These are phyloP conservation scores for Champsocephalus gunnari DNA, from an alignment of 2,797 vertebrate species.

Conservation along the genomic window DNA sequence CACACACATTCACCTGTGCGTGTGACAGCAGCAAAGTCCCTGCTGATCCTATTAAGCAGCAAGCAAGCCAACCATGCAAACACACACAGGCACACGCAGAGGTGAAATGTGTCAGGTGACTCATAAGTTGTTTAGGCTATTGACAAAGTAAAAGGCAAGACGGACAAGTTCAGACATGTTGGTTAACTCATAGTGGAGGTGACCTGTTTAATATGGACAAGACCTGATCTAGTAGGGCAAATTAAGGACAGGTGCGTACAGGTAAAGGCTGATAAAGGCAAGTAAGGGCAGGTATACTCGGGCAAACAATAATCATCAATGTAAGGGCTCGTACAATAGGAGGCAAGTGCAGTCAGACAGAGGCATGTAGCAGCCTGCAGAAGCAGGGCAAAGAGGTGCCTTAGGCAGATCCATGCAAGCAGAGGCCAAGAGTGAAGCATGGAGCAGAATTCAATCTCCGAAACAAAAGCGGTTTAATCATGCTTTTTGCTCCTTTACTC, in stretches of 20 bases:
- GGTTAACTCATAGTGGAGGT: constrained; percentile 17
- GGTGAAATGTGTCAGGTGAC: constrained; percentile 35
- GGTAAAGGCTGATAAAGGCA: constrained; percentile 42
- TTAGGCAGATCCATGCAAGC: constrained; percentile 26
- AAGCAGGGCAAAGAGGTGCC: constrained; percentile 20
- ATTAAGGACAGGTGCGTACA: constrained; percentile 30
- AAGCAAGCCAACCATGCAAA: constrained; percentile 29
- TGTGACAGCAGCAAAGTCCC: constrained; percentile 58
- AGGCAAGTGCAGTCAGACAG: constrained; percentile 40
- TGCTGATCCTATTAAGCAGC: constrained; percentile 63
- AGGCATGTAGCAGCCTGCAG: constrained; percentile 64
- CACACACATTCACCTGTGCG: not conserved
- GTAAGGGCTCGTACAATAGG: not conserved
- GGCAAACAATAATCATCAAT: constrained; percentile 26
- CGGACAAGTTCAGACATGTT: constrained; percentile 63
- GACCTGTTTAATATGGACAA: constrained; percentile 13
- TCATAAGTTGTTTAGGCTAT: constrained; percentile 28
- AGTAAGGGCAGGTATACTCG: constrained; percentile 51
- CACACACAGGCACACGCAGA: constrained; percentile 19
- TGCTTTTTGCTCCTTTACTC: too few species aligned
- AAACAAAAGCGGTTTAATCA: too few species aligned
- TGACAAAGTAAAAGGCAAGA: constrained; percentile 21
- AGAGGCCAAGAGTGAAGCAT: constrained; percentile 1
- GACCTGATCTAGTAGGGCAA: not conserved
- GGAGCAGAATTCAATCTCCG: not conserved